Evolutionary conservation across 2,888 invertebrate genomes (phyloP).

Genomic region (Xanthorhoe designata): DNA sequence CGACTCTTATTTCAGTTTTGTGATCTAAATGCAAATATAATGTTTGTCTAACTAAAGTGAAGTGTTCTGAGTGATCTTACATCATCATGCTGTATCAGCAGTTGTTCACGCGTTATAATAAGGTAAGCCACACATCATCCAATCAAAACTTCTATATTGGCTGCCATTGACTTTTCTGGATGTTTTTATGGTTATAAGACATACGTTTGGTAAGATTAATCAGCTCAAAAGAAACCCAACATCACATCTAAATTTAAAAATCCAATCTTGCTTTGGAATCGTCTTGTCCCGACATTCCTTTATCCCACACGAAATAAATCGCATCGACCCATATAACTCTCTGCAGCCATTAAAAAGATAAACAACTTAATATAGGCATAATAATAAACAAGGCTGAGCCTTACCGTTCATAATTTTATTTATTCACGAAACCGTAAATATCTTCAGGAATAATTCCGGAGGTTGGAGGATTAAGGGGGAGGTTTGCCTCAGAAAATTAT

Average conservation of each 20-base stretch:
- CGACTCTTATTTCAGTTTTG: background rate
- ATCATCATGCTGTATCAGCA: background rate
- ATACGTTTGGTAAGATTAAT: constrained; percentile 14
- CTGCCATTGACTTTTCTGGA: constrained; percentile 1
- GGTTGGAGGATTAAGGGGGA: constrained; percentile 84
- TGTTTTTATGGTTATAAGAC: background rate
- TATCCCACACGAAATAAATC: constrained; percentile 80
- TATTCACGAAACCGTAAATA: constrained; percentile 85
- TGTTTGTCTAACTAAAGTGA: no score
- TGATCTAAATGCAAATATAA: no score
- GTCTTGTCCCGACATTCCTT: constrained; percentile 71
- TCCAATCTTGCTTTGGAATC: constrained; percentile 77
- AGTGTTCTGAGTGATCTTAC: no score
- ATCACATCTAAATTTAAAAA: constrained; percentile 83
- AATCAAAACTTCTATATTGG: background rate
- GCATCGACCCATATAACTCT: constrained; percentile 81
- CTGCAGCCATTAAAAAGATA: constrained; percentile 82
- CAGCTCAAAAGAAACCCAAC: constrained; percentile 59
- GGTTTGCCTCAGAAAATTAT: constrained; percentile 84
- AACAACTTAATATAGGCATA: constrained; percentile 85
- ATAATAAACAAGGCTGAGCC: constrained; percentile 78
- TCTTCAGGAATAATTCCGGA: constrained; percentile 83
- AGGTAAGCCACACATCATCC: background rate
- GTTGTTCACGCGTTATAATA: background rate
- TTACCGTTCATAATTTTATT: constrained; percentile 79